Conservation (phyloP, 2,888 invertebrate species). For the Strigamia maritima region DNA sequence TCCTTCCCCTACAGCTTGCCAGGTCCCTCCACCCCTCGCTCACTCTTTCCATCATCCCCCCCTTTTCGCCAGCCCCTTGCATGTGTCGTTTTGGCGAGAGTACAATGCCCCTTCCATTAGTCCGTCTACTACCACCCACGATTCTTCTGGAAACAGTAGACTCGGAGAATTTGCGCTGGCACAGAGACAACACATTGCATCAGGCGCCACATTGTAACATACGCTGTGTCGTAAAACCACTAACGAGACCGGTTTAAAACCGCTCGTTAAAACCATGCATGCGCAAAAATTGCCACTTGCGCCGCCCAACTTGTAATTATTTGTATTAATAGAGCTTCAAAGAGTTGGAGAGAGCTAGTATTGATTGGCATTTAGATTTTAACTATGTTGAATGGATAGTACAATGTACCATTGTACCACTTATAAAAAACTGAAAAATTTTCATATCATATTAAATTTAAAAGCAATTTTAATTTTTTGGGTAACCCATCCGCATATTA, state of each 20-base stretch:
- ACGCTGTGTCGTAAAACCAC: not conserved
- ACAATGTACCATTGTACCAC: no score
- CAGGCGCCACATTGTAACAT: not conserved
- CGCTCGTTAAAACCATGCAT: slow-evolving; percentile 4
- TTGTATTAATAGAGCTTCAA: not conserved
- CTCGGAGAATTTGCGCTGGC: not conserved
- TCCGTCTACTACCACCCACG: slow-evolving; percentile 4
- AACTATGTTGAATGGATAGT: not conserved
- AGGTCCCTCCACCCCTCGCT: not conserved
- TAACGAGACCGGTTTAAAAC: not conserved
- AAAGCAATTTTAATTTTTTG: no score
- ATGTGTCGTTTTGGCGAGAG: not conserved
- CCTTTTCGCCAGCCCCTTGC: not conserved
- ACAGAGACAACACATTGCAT: not conserved
- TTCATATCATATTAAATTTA: no score
- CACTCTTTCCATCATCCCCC: not conserved
- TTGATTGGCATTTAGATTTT: not conserved
- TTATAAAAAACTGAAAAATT: no score
- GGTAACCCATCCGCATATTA: no score
- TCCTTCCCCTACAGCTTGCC: not conserved
- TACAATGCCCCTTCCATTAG: not conserved
- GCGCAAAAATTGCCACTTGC: not conserved
- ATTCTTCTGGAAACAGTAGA: slow-evolving; percentile 4
- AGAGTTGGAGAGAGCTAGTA: no score
- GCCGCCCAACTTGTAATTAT: not conserved